Conservation (phyloP, 2,888 invertebrate genomes). For the Priocnemis perturbator region DNA sequence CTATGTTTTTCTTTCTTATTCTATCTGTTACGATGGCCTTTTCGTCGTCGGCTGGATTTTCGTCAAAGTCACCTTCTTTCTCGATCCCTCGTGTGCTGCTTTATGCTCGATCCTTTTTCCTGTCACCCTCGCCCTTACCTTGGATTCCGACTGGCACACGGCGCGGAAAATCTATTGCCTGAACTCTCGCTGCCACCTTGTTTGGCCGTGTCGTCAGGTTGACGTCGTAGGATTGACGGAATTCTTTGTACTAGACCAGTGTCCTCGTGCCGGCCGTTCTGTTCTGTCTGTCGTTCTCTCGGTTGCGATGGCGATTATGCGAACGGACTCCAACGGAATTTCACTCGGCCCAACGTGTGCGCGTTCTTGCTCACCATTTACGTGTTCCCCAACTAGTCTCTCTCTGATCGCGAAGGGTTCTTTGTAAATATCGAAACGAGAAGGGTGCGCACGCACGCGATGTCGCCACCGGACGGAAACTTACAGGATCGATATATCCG, state of each 20-base stretch:
- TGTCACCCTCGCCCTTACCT: slow-evolving; percentile 8
- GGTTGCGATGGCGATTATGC: no score
- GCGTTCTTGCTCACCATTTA: slow-evolving; percentile 39
- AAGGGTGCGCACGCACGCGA: slow-evolving; percentile 55
- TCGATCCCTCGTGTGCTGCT: not conserved
- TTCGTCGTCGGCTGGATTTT: not conserved
- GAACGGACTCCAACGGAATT: not conserved
- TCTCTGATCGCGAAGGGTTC: slow-evolving; percentile 37
- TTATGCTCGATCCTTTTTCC: slow-evolving; percentile 17
- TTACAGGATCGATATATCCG: slow-evolving; percentile 61
- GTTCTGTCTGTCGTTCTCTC: no score
- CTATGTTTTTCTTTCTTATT: slow-evolving; percentile 4
- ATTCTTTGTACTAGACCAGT: no score
- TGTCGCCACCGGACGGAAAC: slow-evolving; percentile 58
- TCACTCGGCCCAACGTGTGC: no score
- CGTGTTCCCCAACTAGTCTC: slow-evolving; percentile 46
- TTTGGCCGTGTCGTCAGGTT: slow-evolving; percentile 3
- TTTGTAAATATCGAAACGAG: slow-evolving; percentile 46
- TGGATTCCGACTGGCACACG: not conserved
- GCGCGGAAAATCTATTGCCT: not conserved
- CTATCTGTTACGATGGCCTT: slow-evolving; percentile 9
- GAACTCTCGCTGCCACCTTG: not conserved
- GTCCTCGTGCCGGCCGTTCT: no score
- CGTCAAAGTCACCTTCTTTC: not conserved
- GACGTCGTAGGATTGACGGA: no score